Percentiles rank a stretch among this genome's conserved stretches.
Evolutionary conservation across 2,113 vertebrate genomes (phyloP).

Genomic region (Clarias macrocephalus): DNA sequence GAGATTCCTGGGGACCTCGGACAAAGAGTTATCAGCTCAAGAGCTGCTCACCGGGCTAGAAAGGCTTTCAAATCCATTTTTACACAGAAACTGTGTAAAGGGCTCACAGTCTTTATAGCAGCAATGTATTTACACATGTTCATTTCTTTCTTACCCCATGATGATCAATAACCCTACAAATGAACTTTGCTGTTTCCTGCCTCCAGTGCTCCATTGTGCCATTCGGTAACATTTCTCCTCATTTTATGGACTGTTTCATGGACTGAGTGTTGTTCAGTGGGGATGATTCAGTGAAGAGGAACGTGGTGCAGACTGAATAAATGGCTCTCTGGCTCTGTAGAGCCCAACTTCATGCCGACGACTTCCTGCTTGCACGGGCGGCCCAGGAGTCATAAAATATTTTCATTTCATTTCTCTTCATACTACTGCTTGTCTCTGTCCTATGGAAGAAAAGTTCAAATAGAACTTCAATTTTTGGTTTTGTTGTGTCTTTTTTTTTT

Average conservation of each 20-base stretch:
- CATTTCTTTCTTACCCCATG: not conserved
- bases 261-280: not conserved
- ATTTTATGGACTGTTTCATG: constrained; percentile 37
- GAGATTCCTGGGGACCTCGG: not conserved
- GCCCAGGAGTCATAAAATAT: constrained; percentile 10
- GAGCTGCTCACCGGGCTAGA: not conserved
- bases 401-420: not conserved
- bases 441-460: not conserved
- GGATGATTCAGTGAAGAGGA: constrained; percentile 1
- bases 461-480: not conserved
- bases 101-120: not conserved
- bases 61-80: not conserved
- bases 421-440: not conserved
- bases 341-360: not conserved
- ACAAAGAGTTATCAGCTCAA: not conserved
- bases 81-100: not conserved
- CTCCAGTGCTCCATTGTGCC: not conserved
- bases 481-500: not conserved
- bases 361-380: not conserved
- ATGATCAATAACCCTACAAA: not conserved
- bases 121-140: not conserved
- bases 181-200: not conserved
- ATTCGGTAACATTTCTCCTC: constrained; percentile 10
- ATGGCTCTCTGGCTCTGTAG: not conserved
- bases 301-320: constrained; percentile 8